Evolutionary conservation across 2,888 invertebrate species (phyloP).

Genomic region (Bhutanitis thaidina): DNA sequence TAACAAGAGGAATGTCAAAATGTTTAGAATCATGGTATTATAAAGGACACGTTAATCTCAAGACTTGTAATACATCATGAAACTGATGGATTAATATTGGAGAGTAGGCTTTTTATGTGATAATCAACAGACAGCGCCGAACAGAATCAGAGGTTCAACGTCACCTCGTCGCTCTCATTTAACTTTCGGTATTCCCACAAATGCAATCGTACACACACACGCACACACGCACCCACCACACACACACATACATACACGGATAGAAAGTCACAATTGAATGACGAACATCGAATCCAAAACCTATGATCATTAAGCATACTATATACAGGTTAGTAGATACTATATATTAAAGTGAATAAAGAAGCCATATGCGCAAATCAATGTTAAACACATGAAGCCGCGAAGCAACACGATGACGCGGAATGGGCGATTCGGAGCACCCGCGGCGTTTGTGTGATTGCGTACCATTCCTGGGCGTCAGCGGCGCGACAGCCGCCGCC

Average conservation of each 20-base stretch:
- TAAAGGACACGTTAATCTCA: no score
- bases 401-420: constrained; percentile 1
- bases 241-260: background rate
- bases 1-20: no score
- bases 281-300: no score
- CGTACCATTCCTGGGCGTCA: constrained; percentile 30
- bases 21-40: no score
- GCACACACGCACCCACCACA: background rate
- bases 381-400: background rate
- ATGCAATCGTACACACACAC: background rate
- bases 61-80: no score
- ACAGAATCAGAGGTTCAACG: background rate
- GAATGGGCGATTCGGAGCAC: background rate
- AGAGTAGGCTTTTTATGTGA: background rate
- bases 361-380: no score
- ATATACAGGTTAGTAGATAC: no score
- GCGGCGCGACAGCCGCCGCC: constrained; percentile 51
- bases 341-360: no score
- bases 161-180: background rate
- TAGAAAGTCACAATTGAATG: no score
- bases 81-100: no score
- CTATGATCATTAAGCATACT: no score
- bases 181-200: background rate
- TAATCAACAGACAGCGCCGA: background rate
- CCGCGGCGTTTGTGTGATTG: constrained; percentile 15